Base-by-base conservation (phyloP, 2,797 vertebrate genomes). In the Knipowitschia caucasica region DNA sequence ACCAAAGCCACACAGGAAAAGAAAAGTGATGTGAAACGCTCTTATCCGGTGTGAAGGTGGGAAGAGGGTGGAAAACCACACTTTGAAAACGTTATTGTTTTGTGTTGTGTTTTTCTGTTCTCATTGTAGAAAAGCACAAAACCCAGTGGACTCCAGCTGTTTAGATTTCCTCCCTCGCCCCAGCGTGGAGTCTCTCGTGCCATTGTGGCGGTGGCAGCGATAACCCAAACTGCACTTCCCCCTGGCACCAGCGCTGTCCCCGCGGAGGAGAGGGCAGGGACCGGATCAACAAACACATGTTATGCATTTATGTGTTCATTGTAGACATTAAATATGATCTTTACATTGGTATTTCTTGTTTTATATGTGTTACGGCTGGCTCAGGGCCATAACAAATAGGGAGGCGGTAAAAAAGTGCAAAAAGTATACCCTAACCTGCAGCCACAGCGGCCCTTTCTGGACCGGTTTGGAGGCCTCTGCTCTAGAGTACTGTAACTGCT, bases 141-240 rank as follows among this genome's bases (percentile, higher is more conserved):
- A 56, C 58, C 60, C 56, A 36, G 14, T 26, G 53, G 50, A 25
- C 59, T 73, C 74, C 78, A 76, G 67, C 76, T 74, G 71, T 64
- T 75, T 49, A 14, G 1, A 63, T 57, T 83, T 88, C 82, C 82
- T 77, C 74, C 54, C 52, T 71, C 58, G 5, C 46, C 59, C 39
- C 50, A 53, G 66, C 58, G 66, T 62, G 69, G 60, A 53, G 47
- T 70, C 78, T 83, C 81, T 83, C 53, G 78, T 82, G 79, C 74
- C 79, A 86, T 80, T 87, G 82, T 87, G 50, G 69, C 73, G 40
- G 62, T 65, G 62, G 60, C 69, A 67, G 24, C 29, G n/a, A n/a
- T 11, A 77, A 67, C 53, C 50, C 51, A 53, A 58, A 68, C 70
- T 72, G 35, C 59, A 73, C 76, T 78, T 82, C 64, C 80, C 79